A percentile compares a stretch with the other conserved stretches of the same genome.
phyloP scores from a whole-genome alignment of 2,888 invertebrate species.

The Caenorhabditis sp. region DNA sequence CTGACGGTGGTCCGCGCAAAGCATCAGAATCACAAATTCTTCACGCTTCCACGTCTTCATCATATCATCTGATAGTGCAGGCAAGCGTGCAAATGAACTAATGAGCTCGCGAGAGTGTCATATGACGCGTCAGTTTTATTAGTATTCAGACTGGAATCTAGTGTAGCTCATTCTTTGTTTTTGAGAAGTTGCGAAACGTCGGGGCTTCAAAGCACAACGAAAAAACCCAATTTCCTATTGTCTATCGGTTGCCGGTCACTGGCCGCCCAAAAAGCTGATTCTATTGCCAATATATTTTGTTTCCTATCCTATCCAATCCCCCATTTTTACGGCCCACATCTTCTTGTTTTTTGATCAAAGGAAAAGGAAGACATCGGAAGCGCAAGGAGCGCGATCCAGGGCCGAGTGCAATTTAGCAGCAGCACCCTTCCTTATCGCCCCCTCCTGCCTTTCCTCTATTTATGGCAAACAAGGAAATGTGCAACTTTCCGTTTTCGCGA shows the following conservation, averaged over 20 bases:
- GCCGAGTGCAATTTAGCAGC: slow-evolving; percentile 42
- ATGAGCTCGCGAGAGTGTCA: background rate
- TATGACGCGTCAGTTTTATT: background rate
- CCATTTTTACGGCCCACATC: slow-evolving; percentile 9
- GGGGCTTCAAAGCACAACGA: no score
- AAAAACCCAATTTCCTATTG: no score
- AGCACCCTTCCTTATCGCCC: slow-evolving; percentile 11
- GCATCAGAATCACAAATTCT: background rate
- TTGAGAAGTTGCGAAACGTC: no score
- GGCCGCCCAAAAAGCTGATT: no score
- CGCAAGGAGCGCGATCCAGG: background rate
- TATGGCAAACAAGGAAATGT: slow-evolving; percentile 54
- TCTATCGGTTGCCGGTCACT: no score
- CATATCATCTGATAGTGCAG: background rate
- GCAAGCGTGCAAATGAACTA: slow-evolving; percentile 5
- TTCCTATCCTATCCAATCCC: background rate
- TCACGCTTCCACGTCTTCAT: background rate
- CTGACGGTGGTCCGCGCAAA: background rate
- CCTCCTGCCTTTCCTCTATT: slow-evolving; percentile 15
- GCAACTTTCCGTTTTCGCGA: slow-evolving; percentile 20
- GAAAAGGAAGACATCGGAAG: background rate
- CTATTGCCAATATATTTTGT: background rate
- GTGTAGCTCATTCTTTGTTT: no score
- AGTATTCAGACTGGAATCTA: background rate
- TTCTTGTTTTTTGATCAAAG: slow-evolving; percentile 7